These are phyloP conservation scores for Micronisus gabar DNA, from an alignment of 2,113 vertebrate species.

Conservation along the genomic window DNA sequence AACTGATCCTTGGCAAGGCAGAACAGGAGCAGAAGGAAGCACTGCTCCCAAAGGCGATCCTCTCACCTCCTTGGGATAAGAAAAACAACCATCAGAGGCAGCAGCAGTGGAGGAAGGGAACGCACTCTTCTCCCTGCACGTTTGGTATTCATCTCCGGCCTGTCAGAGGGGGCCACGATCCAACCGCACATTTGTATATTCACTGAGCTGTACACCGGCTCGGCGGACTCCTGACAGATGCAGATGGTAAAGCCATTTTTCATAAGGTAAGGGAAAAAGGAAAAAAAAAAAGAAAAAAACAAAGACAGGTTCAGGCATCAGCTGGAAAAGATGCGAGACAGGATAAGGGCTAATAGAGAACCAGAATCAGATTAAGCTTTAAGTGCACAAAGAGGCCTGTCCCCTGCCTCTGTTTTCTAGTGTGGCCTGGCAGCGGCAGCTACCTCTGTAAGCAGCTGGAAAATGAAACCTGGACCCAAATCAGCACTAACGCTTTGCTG, in stretches of 20 bases:
- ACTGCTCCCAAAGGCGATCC: not conserved
- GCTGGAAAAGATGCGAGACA: conserved; percentile 7
- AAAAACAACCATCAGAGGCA: not conserved
- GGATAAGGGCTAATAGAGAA: not conserved
- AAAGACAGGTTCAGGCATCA: not conserved
- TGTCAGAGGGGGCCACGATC: conserved; percentile 40
- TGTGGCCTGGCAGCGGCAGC: not conserved
- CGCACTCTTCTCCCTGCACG: not conserved
- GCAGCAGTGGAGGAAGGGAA: not conserved
- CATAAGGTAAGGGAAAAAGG: conserved; percentile 31
- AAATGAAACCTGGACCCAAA: not conserved
- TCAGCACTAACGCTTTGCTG: not conserved
- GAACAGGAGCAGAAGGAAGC: conserved; percentile 37
- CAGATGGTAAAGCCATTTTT: conserved; percentile 72
- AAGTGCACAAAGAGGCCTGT: not conserved
- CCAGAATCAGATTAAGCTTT: not conserved
- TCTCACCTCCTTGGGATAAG: conserved; percentile 1
- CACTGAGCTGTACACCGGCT: conserved; percentile 57
- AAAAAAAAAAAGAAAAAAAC: not conserved
- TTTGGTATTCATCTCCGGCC: conserved; percentile 53
- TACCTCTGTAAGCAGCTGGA: not conserved
- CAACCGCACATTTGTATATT: conserved; percentile 65
- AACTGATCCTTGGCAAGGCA: not conserved
- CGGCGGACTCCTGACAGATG: conserved; percentile 65
- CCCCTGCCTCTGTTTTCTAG: not conserved